phyloP scores from a whole-genome alignment of 2,888 invertebrate genomes.

The Metellina segmentata region DNA sequence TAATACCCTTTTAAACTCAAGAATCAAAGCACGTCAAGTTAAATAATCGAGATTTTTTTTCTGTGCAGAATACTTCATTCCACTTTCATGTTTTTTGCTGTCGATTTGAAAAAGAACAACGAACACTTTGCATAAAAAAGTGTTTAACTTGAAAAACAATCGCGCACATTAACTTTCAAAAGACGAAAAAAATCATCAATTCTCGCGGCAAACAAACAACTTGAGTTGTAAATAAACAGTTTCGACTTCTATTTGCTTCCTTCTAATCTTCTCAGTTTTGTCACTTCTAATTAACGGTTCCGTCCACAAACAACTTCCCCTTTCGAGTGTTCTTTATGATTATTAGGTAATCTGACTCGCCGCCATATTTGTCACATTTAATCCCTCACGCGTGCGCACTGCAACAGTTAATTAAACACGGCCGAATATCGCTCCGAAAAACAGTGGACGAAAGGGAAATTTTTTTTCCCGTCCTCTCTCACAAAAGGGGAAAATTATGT shows the following conservation, averaged over 20 bases:
- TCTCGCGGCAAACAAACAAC: not conserved
- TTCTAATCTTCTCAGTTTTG: constrained; percentile 9
- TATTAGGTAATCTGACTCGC: constrained; percentile 25
- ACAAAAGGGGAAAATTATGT: constrained; percentile 35
- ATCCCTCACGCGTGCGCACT: constrained; percentile 34
- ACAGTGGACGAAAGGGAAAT: constrained; percentile 33
- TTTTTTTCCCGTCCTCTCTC: constrained; percentile 18
- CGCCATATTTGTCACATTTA: constrained; percentile 60
- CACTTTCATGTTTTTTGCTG: not conserved
- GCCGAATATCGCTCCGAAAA: constrained; percentile 47
- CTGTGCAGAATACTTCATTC: not conserved
- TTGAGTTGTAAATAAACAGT: not conserved
- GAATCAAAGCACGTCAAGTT: not conserved
- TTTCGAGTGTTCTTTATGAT: constrained; percentile 29
- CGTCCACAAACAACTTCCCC: not conserved
- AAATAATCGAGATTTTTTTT: not conserved
- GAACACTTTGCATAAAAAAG: not conserved
- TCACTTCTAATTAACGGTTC: constrained; percentile 42
- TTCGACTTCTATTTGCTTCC: not conserved
- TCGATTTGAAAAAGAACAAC: not conserved
- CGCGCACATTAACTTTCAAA: not conserved
- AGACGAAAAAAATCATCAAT: not conserved
- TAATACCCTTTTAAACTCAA: not conserved
- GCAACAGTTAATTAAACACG: constrained; percentile 50
- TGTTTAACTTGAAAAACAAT: not conserved